Percentiles rank a stretch among this genome's conserved stretches.
phyloP scores from a whole-genome alignment of 2,888 invertebrate genomes.

The Metallyticus violacea region DNA sequence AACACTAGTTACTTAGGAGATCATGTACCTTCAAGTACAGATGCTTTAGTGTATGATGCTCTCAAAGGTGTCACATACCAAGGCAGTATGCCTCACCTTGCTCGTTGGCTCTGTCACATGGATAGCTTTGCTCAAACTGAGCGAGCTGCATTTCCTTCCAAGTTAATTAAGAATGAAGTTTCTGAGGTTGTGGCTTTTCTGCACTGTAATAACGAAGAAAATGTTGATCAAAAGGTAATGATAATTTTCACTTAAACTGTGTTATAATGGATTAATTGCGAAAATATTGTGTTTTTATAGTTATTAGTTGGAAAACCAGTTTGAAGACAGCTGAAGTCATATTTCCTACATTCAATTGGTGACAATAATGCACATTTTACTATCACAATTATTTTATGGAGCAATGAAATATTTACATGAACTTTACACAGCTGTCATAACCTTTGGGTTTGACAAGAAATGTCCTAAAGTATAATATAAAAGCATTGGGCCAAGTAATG shows the following conservation, averaged over 20 bases:
- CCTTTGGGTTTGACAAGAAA: too few relatives aligned
- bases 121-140: conserved; percentile 56
- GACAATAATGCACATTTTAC: too few relatives aligned
- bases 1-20: conserved; percentile 58
- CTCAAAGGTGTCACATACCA: conserved; percentile 7
- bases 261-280: background rate
- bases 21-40: conserved; percentile 54
- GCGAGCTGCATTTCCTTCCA: conserved; percentile 47
- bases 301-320: too few relatives aligned
- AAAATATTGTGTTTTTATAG: background rate
- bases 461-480: too few relatives aligned
- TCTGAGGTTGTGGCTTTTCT: background rate
- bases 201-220: background rate
- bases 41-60: conserved; percentile 47
- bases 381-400: too few relatives aligned
- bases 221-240: conserved; percentile 27
- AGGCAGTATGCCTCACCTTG: conserved; percentile 44
- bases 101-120: conserved; percentile 62
- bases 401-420: too few relatives aligned
- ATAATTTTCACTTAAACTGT: background rate
- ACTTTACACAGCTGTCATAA: too few relatives aligned
- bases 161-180: background rate
- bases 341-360: too few relatives aligned
- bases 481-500: too few relatives aligned
- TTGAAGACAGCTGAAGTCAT: too few relatives aligned